Evolutionary conservation across 2,113 vertebrate species (phyloP).

Genomic region (Phrynosoma platyrhinos): DNA sequence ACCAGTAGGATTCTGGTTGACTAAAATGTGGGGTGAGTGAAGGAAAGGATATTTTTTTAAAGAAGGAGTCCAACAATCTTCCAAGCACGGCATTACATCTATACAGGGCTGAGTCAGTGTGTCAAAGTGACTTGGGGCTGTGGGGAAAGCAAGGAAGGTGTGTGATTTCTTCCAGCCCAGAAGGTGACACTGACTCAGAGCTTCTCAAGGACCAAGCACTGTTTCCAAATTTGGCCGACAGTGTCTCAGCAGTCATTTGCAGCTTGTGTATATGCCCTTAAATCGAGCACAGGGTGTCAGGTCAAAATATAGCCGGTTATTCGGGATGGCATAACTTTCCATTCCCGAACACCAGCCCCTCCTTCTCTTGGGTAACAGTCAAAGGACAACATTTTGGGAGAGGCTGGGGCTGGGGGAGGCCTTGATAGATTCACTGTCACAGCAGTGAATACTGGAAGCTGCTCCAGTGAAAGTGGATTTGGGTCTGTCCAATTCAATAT

Average conservation of each 20-base stretch:
- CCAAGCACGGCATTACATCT: no score
- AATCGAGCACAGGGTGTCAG: not conserved
- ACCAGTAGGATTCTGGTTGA: no score
- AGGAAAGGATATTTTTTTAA: no score
- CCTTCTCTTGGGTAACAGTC: not conserved
- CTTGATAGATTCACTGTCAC: no score
- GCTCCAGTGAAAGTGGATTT: no score
- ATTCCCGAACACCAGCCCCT: not conserved
- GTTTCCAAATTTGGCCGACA: slow-evolving; percentile 5
- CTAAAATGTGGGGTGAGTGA: no score
- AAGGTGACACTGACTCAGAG: not conserved
- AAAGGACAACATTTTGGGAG: not conserved
- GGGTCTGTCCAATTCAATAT: no score
- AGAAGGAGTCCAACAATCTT: no score
- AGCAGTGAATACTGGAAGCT: no score
- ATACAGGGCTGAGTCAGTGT: not conserved
- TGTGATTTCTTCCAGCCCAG: not conserved
- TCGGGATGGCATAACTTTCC: not conserved
- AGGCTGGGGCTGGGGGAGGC: no score
- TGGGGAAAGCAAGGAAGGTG: not conserved
- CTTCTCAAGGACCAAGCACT: not conserved
- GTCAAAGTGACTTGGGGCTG: not conserved
- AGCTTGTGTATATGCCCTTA: not conserved
- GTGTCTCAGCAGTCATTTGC: not conserved
- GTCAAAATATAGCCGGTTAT: not conserved